A percentile compares a stretch with the other conserved stretches of the same genome.
phyloP scores from a whole-genome alignment of 1,140 invertebrate species.

The Hesperophylax magnus region DNA sequence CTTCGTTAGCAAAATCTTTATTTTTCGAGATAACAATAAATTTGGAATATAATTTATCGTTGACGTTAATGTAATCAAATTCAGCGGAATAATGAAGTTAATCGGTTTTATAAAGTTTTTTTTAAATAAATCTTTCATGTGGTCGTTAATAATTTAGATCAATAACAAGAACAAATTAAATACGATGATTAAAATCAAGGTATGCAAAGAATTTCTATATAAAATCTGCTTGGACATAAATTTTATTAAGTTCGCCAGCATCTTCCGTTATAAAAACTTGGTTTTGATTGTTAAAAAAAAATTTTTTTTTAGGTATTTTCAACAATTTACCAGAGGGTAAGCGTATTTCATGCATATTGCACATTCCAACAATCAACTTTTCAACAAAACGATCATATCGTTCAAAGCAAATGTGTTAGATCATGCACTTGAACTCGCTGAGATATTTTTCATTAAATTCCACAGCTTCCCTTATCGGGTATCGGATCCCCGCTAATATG shows the following conservation, averaged over 20 bases:
- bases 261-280: no score
- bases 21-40: slow-evolving; percentile 37
- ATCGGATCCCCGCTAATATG: neutral
- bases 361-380: no score
- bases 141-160: slow-evolving; percentile 4
- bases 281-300: no score
- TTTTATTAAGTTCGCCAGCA: no score
- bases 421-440: no score
- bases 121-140: slow-evolving; percentile 21
- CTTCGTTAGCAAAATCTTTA: slow-evolving; percentile 40
- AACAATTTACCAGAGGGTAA: no score
- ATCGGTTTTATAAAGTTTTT: slow-evolving; percentile 28
- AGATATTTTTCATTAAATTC: neutral
- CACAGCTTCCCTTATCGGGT: neutral
- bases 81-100: slow-evolving; percentile 36
- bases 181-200: neutral
- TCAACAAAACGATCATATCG: no score
- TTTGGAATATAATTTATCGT: slow-evolving; percentile 36
- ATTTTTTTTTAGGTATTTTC: no score
- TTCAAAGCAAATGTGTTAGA: no score
- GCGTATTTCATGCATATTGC: no score
- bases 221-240: no score
- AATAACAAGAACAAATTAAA: slow-evolving; percentile 2
- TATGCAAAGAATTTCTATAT: no score
- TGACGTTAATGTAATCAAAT: slow-evolving; percentile 41